A percentile compares a stretch with the other conserved stretches of the same genome.
Evolutionary conservation across 2,113 vertebrate species (phyloP).

Genomic region (Amazona vittata): DNA sequence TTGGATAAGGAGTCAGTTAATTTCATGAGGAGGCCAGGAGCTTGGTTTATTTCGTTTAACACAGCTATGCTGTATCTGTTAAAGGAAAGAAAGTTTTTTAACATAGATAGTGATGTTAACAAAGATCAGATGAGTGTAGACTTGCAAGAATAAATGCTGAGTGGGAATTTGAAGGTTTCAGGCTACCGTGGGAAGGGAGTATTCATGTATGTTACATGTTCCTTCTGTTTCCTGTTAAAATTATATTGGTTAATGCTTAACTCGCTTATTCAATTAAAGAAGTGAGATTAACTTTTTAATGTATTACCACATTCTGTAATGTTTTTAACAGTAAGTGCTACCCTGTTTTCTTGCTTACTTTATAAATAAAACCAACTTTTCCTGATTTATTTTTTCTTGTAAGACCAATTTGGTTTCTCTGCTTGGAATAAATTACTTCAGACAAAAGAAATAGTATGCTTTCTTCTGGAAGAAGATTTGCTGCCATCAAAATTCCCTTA

Average conservation of each 20-base stretch:
- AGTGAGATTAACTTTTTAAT: not conserved
- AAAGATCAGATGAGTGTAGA: not conserved
- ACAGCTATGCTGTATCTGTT: not conserved
- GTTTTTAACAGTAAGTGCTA: not conserved
- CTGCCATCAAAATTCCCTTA: not conserved
- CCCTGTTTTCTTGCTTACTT: not conserved
- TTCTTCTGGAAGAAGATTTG: not conserved
- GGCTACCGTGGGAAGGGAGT: not conserved
- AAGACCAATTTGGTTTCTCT: not conserved
- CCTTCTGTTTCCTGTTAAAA: not conserved
- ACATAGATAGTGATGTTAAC: not conserved
- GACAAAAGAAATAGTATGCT: not conserved
- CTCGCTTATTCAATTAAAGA: not conserved
- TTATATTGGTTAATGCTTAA: not conserved
- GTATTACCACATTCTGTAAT: not conserved
- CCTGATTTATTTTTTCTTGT: not conserved
- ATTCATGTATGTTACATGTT: not conserved
- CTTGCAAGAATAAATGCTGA: not conserved
- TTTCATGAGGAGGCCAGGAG: not conserved
- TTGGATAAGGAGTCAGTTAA: not conserved
- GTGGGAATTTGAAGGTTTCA: not conserved
- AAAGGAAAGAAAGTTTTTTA: not conserved
- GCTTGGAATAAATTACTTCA: not conserved
- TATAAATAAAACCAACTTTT: not conserved
- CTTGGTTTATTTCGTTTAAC: slow-evolving; percentile 4